Evolutionary conservation across 64 coral and sea anemone species (phyloP).

Genomic region (Anthopleura sola): DNA sequence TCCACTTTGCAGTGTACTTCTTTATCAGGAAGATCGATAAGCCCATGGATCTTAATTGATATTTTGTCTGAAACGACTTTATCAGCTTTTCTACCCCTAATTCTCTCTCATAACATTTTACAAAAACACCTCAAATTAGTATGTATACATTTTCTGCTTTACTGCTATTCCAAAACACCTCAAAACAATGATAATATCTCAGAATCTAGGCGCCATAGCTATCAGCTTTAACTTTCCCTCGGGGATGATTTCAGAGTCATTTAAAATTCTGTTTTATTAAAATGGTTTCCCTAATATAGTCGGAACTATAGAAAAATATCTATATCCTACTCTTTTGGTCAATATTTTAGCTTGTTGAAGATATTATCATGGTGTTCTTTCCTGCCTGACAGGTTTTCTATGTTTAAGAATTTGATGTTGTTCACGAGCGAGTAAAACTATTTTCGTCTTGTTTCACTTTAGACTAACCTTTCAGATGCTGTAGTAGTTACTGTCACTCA

Average conservation of each 20-base stretch:
- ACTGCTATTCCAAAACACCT: neutral
- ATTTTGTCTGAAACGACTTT: neutral
- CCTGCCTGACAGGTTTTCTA: neutral
- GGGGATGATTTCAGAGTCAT: neutral
- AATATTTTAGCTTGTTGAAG: neutral
- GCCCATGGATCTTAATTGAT: neutral
- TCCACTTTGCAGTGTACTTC: neutral
- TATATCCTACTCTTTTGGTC: neutral
- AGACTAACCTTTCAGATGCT: neutral
- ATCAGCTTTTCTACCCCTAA: neutral
- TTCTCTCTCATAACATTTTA: neutral
- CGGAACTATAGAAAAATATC: neutral
- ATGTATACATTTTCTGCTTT: neutral
- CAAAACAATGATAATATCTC: neutral
- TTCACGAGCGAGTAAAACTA: neutral
- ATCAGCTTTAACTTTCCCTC: neutral
- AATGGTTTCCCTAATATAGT: neutral
- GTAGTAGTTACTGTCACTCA: neutral
- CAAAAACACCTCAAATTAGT: neutral
- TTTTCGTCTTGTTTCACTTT: neutral
- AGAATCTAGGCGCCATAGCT: neutral
- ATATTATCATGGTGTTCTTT: neutral
- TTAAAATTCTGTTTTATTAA: neutral
- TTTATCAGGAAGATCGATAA: neutral
- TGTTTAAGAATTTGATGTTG: neutral